Evolutionary conservation across 2,113 vertebrate species (phyloP), one percentile per base, ranked within the genome.

Genomic region (Phoxinus phoxinus): DNA sequence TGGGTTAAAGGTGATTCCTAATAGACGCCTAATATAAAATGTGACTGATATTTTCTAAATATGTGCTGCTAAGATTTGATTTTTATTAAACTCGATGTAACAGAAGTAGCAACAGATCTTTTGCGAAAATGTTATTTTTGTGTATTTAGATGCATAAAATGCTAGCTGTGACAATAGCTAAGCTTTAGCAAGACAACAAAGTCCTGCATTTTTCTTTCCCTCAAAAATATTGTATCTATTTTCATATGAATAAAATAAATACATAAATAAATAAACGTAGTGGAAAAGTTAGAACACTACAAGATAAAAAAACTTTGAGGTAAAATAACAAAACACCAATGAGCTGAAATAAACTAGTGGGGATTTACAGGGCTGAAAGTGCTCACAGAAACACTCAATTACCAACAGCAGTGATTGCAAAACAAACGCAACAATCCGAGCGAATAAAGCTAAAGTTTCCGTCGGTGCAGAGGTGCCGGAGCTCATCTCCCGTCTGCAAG

Each of bases 321-420:
- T 65, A 65, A 69, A 23, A 37, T 5, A 10, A 69, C 30, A 69
- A 69, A 35, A 69, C 17, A 9, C 41, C 41, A 41, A 41, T 41
- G 41, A 41, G 41, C 1, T 41, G 4, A 37, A 37, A 23, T 71
- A 41, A 71, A 71, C 67, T 41, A n/a, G 3, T 41, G 21, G 67
- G 67, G 41, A 10, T 35, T 37, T 69, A 37, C 17, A 69, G 30
- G 32, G 17, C 17, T 23, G 19, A 37, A 71, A 71, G 67, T 41
- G 35, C 67, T 71, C 32, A 41, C 35, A 41, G 67, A 71, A 71
- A 23, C 67, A n/a, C 3, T 19, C 35, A 79, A 61, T 67, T 51
- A 81, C n/a, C 61, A 63, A 23, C 41, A 81, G 61, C 61, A 69
- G 79, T 30, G 25, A 51, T 51, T 81, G 59, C 25, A 51, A 81